Evolutionary conservation across 2,797 vertebrate species (phyloP).

Genomic region (Tiaroga cobitis): DNA sequence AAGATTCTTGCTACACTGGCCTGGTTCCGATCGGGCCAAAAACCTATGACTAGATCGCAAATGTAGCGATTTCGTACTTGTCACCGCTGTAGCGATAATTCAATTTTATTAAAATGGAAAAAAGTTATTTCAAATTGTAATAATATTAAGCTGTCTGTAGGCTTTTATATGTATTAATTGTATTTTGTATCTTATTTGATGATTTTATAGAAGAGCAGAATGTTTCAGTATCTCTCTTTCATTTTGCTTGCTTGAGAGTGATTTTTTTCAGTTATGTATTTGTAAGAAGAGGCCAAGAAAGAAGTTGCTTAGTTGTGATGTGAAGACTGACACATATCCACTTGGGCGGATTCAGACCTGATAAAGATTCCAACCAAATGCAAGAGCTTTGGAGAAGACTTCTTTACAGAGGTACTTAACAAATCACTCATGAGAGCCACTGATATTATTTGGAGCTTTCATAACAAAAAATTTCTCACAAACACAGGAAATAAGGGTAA

Average conservation of each 20-base stretch:
- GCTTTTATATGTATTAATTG: too few relatives aligned
- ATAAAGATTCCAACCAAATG: background rate
- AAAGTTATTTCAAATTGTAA: too few relatives aligned
- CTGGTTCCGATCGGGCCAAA: too few relatives aligned
- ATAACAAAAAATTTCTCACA: background rate
- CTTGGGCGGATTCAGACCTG: background rate
- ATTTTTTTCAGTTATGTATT: background rate
- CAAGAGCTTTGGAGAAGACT: background rate
- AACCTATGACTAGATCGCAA: too few relatives aligned
- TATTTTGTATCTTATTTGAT: background rate
- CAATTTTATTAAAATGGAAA: too few relatives aligned
- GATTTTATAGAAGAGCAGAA: background rate
- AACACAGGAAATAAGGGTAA: constrained; percentile 17
- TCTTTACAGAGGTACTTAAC: constrained; percentile 25
- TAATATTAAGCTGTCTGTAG: too few relatives aligned
- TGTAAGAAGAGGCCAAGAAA: background rate
- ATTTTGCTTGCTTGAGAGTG: background rate
- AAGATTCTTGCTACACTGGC: too few relatives aligned
- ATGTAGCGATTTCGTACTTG: too few relatives aligned
- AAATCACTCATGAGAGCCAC: constrained; percentile 7
- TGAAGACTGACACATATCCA: background rate
- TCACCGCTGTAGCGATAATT: too few relatives aligned
- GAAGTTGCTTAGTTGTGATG: background rate
- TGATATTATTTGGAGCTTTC: background rate
- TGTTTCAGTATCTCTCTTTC: background rate